These are phyloP conservation scores for Bubalus kerabau DNA, from an alignment of 2,113 vertebrate genomes.

Conservation along the genomic window DNA sequence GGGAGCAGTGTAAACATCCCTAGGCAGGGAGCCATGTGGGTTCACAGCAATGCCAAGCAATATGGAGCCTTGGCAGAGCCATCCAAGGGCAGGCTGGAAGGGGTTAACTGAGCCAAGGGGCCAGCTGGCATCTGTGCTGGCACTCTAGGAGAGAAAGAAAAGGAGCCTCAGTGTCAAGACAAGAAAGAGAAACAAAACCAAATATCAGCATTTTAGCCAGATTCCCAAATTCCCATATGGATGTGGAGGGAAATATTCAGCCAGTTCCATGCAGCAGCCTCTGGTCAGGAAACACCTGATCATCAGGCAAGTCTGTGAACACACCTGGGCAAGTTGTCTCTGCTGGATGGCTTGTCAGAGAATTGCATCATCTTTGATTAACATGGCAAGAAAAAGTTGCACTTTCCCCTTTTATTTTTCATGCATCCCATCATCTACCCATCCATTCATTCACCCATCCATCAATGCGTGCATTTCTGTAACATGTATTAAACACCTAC, in stretches of 20 bases:
- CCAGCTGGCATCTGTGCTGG: conserved; percentile 68
- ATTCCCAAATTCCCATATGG: conserved; percentile 35
- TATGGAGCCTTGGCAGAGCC: conserved; percentile 52
- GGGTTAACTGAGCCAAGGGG: conserved; percentile 62
- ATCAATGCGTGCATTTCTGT: not conserved
- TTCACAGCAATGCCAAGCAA: conserved; percentile 46
- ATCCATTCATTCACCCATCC: not conserved
- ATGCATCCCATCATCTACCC: not conserved
- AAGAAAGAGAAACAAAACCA: conserved; percentile 69
- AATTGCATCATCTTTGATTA: not conserved
- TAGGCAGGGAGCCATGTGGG: conserved; percentile 54
- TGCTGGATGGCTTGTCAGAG: not conserved
- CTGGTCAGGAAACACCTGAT: conserved; percentile 39
- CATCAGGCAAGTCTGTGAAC: not conserved
- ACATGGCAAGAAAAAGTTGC: not conserved
- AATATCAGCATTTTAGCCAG: conserved; percentile 68
- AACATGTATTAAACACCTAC: conserved; percentile 24
- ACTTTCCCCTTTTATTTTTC: not conserved
- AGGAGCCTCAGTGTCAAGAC: conserved; percentile 60
- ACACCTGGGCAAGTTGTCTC: not conserved
- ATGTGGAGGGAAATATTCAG: conserved; percentile 12
- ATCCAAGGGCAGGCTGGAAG: conserved; percentile 42
- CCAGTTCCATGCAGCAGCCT: not conserved
- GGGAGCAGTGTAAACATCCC: conserved; percentile 33
- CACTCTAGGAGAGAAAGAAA: conserved; percentile 59